Evolutionary conservation across 35 echinoderm and acorn worm genomes (phyloP), one percentile per base, ranked within the genome.

Genomic region (Lytechinus variegatus): DNA sequence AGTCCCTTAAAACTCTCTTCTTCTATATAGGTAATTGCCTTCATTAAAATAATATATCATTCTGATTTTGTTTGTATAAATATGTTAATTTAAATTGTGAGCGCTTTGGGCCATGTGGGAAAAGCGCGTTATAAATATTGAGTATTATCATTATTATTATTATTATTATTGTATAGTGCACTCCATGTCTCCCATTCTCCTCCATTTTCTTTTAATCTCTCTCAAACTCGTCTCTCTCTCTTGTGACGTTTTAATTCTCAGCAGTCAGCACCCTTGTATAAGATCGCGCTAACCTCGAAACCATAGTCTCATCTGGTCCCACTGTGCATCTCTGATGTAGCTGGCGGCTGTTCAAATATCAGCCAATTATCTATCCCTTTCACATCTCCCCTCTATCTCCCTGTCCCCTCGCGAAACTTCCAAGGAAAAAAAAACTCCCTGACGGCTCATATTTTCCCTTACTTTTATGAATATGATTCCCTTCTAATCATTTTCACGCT

Each of bases 311-410:
- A 54, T 90, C 88, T 90, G 88, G 11, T 90, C 88, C 88, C 14
- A 90, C 88, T 90, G 88, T 90, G 88, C 28, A 29, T 9, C 28
- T 90, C 29, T 52, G 88, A 90, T 90, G 88, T 90, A 33, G 28
- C 88, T 90, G 52, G 88, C 88, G 88, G 88, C 88, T 90, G 88
- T 90, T 90, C 88, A 90, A 90, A 90, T 90, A 90, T 28, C 88
- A 90, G 88, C 88, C 88, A 90, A 90, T 90, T 90, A 90, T 90
- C 88, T 52, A 33, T 90, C 27, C 52, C 88, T 90, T 90, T 90
- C 29, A 90, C 29, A n/a, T 90, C 88, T 90, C 12, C 52, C 52
- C 88, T 90, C 52, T 12, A 13, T 44, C 33, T 44, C 29, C 88
- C 1, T 10, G n/a, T 33, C 24, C 52, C 88, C 52, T 12, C 88